phyloP scores from a whole-genome alignment of 2,113 vertebrate genomes.

The Myotis davidii region DNA sequence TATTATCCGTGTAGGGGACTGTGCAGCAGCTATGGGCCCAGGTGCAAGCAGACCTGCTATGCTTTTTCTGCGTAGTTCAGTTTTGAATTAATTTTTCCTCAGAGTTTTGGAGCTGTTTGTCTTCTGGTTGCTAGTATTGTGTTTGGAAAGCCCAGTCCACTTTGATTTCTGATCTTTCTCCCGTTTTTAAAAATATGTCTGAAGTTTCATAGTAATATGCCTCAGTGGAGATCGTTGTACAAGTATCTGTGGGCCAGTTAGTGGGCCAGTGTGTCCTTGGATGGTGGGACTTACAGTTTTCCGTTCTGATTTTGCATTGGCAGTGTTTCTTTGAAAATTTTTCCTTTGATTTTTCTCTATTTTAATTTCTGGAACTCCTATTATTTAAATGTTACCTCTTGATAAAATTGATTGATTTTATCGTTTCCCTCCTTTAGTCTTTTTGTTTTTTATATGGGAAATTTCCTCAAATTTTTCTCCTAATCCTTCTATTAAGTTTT shows the following conservation, averaged over 20 bases:
- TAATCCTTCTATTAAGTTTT: neutral
- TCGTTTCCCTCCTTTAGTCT: neutral
- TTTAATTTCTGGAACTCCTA: neutral
- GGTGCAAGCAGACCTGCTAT: neutral
- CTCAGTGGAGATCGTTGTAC: neutral
- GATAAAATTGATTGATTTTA: neutral
- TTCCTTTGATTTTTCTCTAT: neutral
- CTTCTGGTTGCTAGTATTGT: neutral
- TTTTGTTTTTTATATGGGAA: neutral
- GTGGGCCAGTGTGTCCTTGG: neutral
- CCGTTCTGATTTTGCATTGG: neutral
- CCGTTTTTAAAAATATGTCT: neutral
- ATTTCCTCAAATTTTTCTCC: neutral
- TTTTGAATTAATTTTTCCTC: neutral
- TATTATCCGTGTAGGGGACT: neutral
- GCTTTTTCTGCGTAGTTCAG: neutral
- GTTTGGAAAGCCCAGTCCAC: neutral
- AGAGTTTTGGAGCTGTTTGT: neutral
- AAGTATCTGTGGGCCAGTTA: neutral
- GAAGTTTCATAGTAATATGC: neutral
- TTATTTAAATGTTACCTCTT: neutral
- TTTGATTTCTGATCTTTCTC: neutral
- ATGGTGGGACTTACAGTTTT: neutral
- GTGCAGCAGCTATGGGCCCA: neutral
- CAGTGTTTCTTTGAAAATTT: neutral